These are phyloP conservation scores for Tautogolabrus adspersus DNA, from an alignment of 2,113 vertebrate species.

Conservation along the genomic window DNA sequence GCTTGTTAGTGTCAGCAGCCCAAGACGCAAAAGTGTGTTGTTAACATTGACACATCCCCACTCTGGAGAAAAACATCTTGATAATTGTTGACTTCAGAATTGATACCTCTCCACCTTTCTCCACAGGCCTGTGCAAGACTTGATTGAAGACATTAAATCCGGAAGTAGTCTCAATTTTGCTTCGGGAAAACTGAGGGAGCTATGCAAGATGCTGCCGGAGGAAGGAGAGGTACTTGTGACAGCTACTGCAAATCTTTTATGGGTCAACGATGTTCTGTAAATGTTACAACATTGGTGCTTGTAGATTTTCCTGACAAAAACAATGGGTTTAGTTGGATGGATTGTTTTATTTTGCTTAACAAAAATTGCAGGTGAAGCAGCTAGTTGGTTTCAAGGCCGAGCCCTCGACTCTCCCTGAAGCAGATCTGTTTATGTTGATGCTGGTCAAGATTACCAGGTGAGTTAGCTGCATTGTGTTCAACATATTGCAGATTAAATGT, in stretches of 20 bases:
- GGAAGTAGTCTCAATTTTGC: slow-evolving; percentile 76
- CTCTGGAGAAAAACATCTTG: slow-evolving; percentile 14
- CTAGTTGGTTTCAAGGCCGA: slow-evolving; percentile 80
- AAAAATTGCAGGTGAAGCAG: slow-evolving; percentile 77
- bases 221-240: slow-evolving; percentile 80
- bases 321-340: neutral
- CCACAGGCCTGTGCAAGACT: slow-evolving; percentile 74
- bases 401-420: slow-evolving; percentile 75
- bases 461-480: slow-evolving; percentile 21
- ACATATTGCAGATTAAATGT: neutral
- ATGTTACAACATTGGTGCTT: neutral
- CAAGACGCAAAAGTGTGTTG: neutral
- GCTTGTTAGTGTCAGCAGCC: slow-evolving; percentile 27
- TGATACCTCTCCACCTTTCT: slow-evolving; percentile 8
- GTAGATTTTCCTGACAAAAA: neutral
- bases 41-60: neutral
- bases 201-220: slow-evolving; percentile 85
- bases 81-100: neutral
- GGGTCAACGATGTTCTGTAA: neutral
- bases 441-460: slow-evolving; percentile 84
- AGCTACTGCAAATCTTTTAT: neutral
- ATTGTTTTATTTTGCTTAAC: neutral
- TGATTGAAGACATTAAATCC: slow-evolving; percentile 78
- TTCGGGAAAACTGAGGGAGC: slow-evolving; percentile 83
- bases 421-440: slow-evolving; percentile 85